Base-by-base conservation (phyloP, 1,140 invertebrate genomes). In the Formica selysi region DNA sequence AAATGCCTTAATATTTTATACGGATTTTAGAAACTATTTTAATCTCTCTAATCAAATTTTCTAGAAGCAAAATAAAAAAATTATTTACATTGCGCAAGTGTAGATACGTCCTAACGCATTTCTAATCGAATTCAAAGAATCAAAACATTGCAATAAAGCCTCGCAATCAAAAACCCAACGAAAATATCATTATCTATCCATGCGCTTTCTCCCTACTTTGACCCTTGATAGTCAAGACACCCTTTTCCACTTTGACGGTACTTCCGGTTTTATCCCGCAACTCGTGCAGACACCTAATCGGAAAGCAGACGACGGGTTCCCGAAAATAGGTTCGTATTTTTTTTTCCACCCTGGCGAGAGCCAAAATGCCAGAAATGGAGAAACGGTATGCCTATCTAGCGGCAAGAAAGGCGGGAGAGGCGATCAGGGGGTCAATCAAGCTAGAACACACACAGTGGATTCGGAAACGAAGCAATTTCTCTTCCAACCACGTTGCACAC, bases 391-490 rank as follows among this genome's bases (percentile, higher is more conserved):
- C 79, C 67, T 73, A 81, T 81, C 79, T 81, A 59, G 59, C 48
- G 44, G 83, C 62, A 71, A 48, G 85, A 65, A 79, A 65, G 32
- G 16, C 62, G 51, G 48, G 44, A 44, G 62, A 64, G 48, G 62
- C 67, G 84, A 74, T 71, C 57, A 70, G 80, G 59, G 59, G 86
- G 90, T 91, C 91, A 92, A 92, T 92, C 92, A 92, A 91, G 87
- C 88, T 87, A 87, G 89, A 90, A 90, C 89, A 90, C 80, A 92
- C 89, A 92, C 89, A 89, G 87, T 86, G 87, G 86, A 92, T 92
- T 92, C 89, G 91, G 91, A 92, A 93, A 93, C 91, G 91, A 92
- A 92, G 92, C 91, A 91, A 91, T 93, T 93, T 92, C 92, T 93
- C 91, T 92, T 93, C 92, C 74, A 90, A 87, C 92, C 92, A 93